Conservation (phyloP, 2,888 invertebrate species). For the Rhyacophila evoluta region DNA sequence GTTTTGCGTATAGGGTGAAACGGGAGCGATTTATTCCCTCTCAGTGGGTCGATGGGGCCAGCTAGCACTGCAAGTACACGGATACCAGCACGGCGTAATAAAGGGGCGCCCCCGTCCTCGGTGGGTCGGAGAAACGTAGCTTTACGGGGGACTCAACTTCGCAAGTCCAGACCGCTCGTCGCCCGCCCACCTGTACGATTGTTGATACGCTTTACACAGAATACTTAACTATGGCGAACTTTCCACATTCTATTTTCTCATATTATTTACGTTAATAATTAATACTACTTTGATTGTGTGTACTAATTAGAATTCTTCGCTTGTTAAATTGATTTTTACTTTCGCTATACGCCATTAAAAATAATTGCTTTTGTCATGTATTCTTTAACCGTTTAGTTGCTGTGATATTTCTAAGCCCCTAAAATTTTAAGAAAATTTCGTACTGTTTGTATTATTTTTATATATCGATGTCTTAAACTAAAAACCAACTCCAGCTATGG, state of each 20-base stretch:
- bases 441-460: too few species aligned
- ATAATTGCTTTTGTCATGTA: too few species aligned
- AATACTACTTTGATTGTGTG: too few species aligned
- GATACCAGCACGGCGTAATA: not conserved
- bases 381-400: too few species aligned
- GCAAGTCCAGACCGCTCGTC: conserved; percentile 49
- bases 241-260: not conserved
- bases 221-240: not conserved
- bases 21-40: not conserved
- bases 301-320: too few species aligned
- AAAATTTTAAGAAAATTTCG: too few species aligned
- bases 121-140: not conserved
- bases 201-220: conserved; percentile 32
- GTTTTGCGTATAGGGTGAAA: not conserved
- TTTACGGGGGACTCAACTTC: not conserved
- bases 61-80: conserved; percentile 12
- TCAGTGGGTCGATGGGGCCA: conserved; percentile 48
- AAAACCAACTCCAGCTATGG: too few species aligned
- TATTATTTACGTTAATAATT: too few species aligned
- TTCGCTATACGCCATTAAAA: too few species aligned
- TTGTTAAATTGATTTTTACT: too few species aligned
- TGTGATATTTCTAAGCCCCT: too few species aligned
- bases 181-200: conserved; percentile 53
- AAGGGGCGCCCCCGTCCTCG: not conserved
- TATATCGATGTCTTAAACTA: too few species aligned